Percentiles rank a stretch among this genome's conserved stretches.
Evolutionary conservation across 2,113 vertebrate species (phyloP).

Genomic region (Sapayoa aenigma): DNA sequence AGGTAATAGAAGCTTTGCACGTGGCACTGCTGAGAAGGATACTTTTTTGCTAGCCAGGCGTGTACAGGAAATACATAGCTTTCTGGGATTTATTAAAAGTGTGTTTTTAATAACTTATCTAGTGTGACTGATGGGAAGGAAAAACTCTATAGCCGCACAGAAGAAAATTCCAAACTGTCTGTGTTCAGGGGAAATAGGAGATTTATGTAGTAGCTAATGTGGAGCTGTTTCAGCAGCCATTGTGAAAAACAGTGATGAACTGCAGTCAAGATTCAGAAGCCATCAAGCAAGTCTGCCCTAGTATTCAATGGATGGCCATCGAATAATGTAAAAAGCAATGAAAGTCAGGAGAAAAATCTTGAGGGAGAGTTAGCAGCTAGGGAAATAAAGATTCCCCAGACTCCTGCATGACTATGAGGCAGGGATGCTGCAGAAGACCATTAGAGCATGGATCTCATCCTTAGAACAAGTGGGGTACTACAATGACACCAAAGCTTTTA

Average conservation of each 20-base stretch:
- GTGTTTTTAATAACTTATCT: slow-evolving; percentile 46
- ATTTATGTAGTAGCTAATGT: slow-evolving; percentile 32
- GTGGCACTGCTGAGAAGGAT: not conserved
- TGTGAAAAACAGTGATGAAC: slow-evolving; percentile 19
- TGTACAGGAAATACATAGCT: slow-evolving; percentile 27
- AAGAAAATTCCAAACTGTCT: slow-evolving; percentile 49
- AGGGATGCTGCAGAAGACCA: not conserved
- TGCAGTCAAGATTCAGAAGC: slow-evolving; percentile 7
- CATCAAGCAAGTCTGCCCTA: not conserved
- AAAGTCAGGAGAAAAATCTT: not conserved
- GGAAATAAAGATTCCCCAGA: not conserved
- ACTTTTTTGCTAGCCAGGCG: not conserved
- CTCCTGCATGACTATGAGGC: not conserved
- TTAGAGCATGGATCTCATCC: not conserved
- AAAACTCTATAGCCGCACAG: slow-evolving; percentile 28
- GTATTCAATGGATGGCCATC: not conserved
- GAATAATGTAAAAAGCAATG: not conserved
- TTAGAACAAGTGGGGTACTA: not conserved
- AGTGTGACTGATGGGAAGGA: slow-evolving; percentile 34
- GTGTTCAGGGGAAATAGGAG: not conserved
- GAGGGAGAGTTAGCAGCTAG: not conserved
- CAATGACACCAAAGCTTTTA: not conserved
- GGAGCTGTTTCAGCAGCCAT: slow-evolving; percentile 15
- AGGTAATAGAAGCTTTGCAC: not conserved
- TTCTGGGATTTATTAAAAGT: slow-evolving; percentile 53